These are phyloP conservation scores for Vesta saturnalis DNA, from an alignment of 2,888 invertebrate species.

Conservation along the genomic window DNA sequence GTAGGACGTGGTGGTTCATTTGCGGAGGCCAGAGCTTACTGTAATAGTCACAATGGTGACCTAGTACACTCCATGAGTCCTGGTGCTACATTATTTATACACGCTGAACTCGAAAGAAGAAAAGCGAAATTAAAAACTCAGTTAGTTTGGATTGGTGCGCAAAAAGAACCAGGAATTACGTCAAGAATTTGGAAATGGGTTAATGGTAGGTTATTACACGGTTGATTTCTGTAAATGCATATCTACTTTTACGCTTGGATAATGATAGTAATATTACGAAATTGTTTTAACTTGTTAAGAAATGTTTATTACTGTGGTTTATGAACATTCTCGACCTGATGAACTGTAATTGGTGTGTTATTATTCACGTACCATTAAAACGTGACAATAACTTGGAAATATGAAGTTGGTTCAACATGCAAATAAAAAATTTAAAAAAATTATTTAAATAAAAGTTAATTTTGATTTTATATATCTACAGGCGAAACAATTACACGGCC, in stretches of 20 bases:
- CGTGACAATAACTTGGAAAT: background rate
- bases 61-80: conserved; percentile 72
- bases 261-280: background rate
- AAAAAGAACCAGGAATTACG: conserved; percentile 85
- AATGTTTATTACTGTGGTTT: background rate
- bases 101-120: conserved; percentile 82
- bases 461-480: conserved; percentile 58
- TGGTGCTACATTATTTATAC: conserved; percentile 71
- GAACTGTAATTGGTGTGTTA: background rate
- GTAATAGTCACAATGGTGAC: conserved; percentile 72
- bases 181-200: conserved; percentile 92
- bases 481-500: conserved; percentile 82
- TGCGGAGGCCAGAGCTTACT: conserved; percentile 81
- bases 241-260: background rate
- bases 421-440: no score
- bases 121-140: conserved; percentile 84
- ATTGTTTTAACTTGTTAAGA: conserved; percentile 3
- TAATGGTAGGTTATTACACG: conserved; percentile 70
- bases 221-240: background rate
- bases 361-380: conserved; percentile 4
- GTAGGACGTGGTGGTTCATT: conserved; percentile 85
- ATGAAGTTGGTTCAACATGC: no score
- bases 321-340: background rate
- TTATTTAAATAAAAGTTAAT: background rate
- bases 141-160: conserved; percentile 91